These are phyloP conservation scores for Andrena minutula DNA, from an alignment of 2,888 invertebrate genomes.

Conservation along the genomic window DNA sequence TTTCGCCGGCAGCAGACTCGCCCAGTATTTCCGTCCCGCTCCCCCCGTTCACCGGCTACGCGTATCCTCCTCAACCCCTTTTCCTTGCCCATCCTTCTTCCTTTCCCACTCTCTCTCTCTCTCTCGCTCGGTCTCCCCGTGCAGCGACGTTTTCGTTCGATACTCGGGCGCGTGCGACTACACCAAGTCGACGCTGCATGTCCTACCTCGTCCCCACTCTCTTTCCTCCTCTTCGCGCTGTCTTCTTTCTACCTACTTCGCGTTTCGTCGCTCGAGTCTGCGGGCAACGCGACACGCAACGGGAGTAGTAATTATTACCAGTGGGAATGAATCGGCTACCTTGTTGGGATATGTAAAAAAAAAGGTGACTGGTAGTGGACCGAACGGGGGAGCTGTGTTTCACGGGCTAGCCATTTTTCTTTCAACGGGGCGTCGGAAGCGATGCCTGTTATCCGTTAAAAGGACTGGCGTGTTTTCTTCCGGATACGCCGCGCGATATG, in stretches of 20 bases:
- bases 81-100: background rate
- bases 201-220: constrained; percentile 9
- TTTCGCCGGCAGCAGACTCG: constrained; percentile 59
- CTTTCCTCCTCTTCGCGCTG: constrained; percentile 1
- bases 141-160: constrained; percentile 64
- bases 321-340: constrained; percentile 7
- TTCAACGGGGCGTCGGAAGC: constrained; percentile 1
- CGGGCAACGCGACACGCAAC: background rate
- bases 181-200: constrained; percentile 20
- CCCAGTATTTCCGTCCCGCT: constrained; percentile 23
- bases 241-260: background rate
- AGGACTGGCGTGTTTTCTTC: constrained; percentile 15
- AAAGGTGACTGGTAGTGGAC: background rate
- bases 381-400: background rate
- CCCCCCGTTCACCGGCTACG: constrained; percentile 1
- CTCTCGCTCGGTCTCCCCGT: constrained; percentile 37
- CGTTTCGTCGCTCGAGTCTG: background rate
- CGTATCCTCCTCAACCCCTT: background rate
- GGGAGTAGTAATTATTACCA: constrained; percentile 36
- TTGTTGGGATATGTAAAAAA: background rate
- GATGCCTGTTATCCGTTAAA: constrained; percentile 6
- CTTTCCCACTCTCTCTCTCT: background rate
- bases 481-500: constrained; percentile 4
- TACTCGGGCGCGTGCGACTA: constrained; percentile 46
- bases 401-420: constrained; percentile 8